phyloP scores from a whole-genome alignment of 2,113 vertebrate species.

The Trogon melanurus region DNA sequence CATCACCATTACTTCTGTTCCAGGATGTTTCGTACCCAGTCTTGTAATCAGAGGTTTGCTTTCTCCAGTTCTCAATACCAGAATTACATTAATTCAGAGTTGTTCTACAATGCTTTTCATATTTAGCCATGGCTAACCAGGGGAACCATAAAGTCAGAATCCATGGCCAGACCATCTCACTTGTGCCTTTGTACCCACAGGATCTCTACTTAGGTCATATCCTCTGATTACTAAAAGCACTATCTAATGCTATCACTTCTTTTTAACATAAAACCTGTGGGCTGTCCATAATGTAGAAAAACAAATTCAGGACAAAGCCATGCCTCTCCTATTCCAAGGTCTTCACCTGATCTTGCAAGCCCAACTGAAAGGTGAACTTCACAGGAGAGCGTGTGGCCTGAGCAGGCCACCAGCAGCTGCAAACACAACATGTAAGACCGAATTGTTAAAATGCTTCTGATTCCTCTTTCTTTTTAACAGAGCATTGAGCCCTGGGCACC shows the following conservation, averaged over 20 bases:
- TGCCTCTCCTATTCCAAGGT: neutral
- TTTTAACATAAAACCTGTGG: neutral
- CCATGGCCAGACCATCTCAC: neutral
- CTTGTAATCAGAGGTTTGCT: neutral
- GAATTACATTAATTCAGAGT: neutral
- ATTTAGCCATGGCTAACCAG: neutral
- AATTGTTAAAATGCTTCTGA: neutral
- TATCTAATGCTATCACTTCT: neutral
- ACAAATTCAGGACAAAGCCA: neutral
- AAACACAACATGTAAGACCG: neutral
- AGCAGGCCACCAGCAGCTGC: neutral
- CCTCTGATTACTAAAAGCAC: neutral
- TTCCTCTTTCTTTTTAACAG: neutral
- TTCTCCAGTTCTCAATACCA: neutral
- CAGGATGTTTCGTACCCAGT: neutral
- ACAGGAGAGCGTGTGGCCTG: neutral
- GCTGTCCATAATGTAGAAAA: neutral
- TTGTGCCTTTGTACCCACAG: neutral
- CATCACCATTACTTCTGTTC: neutral
- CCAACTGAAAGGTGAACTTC: neutral
- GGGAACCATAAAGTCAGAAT: neutral
- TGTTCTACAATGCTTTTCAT: fast-evolving
- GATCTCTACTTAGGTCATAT: neutral
- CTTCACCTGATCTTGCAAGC: neutral
- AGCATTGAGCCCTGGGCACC: neutral